These are phyloP conservation scores for Oophaga sylvatica DNA, from an alignment of 2,797 vertebrate species.

Conservation along the genomic window DNA sequence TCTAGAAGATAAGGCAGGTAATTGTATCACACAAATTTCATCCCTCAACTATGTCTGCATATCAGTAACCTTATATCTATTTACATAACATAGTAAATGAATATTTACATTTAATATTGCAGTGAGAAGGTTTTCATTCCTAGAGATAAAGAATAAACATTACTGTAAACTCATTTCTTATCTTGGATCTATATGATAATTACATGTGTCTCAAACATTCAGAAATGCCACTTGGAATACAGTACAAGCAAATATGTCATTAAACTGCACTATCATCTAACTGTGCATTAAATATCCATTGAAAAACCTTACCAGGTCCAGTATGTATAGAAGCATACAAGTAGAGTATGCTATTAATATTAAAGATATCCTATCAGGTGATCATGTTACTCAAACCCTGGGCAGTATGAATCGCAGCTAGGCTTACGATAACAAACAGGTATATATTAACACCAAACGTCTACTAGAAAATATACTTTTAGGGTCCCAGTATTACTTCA, in stretches of 20 bases:
- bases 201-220: not conserved
- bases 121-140: conserved; percentile 39
- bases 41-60: conserved; percentile 45
- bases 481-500: too few species aligned
- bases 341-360: not conserved
- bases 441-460: too few species aligned
- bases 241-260: not conserved
- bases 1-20: conserved; percentile 52
- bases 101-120: conserved; percentile 60
- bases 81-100: conserved; percentile 56
- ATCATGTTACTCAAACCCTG: too few species aligned
- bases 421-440: too few species aligned
- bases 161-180: conserved; percentile 26
- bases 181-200: conserved; percentile 48
- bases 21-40: conserved; percentile 53
- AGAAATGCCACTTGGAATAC: not conserved
- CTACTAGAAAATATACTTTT: too few species aligned
- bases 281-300: not conserved
- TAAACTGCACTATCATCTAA: not conserved
- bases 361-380: too few species aligned
- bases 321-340: not conserved
- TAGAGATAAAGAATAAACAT: conserved; percentile 45
- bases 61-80: conserved; percentile 59
- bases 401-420: too few species aligned
- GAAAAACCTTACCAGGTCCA: not conserved